Base-by-base conservation (phyloP, 2,888 invertebrate species). In the Urechis unicinctus region DNA sequence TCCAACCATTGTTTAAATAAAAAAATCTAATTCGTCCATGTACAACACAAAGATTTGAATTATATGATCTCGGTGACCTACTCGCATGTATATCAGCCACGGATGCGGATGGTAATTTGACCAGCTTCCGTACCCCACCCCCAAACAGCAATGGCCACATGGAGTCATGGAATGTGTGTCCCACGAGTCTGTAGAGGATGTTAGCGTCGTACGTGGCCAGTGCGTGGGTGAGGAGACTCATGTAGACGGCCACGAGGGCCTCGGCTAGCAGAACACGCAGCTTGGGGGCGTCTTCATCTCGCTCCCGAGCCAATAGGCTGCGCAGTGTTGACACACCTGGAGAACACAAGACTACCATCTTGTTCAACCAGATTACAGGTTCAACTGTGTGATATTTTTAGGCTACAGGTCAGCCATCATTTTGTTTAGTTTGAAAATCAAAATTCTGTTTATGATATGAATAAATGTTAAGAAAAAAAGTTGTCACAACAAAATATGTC, bases 251-350 rank as follows among this genome's bases (percentile, higher is more conserved):
- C 24, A 93, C 86, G 78, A 95, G 93, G 0, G 93, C 87, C 78
- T 99, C 97, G 54, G 91, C 88, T 24, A 99, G 82, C 9, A 99
- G 81, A 26, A 96, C 88, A 65, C 90, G 89, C 50, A 98, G 81
- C 60, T 91, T 87, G 0, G 97, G 97, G 1, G 92, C 88, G 70
- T 91, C 91, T 70, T 93, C 92, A 71, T 98, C 97, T 64, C 93
- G 91, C 67, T 96, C 96, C 25, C 94, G 83, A 0, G 91, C 88
- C 4, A 98, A 81, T 44, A 98, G 81, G 0, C 94, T 91, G 28
- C 95, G 84, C 43, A 98, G 81, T 56, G 91, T 91, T 0, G 94
- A 91, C 0, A 97, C 96, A 13, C 97, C 95, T 82, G 50, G 56
- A 49, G 48, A 6, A 17, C 3, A 6, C n/a, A n/a, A n/a, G n/a